Evolutionary conservation across 2,113 vertebrate genomes (phyloP), one percentile per base, ranked within the genome.

Genomic region (Leucosticte australis): DNA sequence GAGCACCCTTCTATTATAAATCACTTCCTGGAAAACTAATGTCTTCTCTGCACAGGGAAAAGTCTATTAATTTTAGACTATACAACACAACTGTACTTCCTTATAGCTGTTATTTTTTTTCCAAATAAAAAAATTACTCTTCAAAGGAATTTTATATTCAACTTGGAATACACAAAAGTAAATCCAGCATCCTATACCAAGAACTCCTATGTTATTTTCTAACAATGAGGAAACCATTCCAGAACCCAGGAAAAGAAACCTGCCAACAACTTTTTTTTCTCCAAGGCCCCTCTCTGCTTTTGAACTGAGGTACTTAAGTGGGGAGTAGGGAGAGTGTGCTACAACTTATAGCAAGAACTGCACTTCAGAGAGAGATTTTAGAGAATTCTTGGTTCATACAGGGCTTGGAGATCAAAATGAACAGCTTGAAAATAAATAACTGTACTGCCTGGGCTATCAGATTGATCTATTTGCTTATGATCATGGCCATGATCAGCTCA

Each of bases 241-340:
- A 53, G 26, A 87, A 82, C 1, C 10, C 22, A 31, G 59, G 33
- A 53, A 65, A 63, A 79, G 5, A 47, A 81, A 46, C 9, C 4
- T 59, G 17, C 13, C 52, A 90, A 52, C 65, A 68, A 35, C 8
- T 1, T 35, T 53, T 52, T 57, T 50, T 50, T 44, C 49, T 64
- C 65, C 53, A 75, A 41, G 30, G 42, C 3, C 3, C 10, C 28
- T 46, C 39, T 68, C 47, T 68, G 21, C 31, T 85, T 88, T 79
- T 50, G 63, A 90, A 64, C 7, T 39, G 75, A 31, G 9, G 17
- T 37, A 74, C 15, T 30, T 41, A 6, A 77, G 7, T 6, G 10
- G 7, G 5, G 4, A 7, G 0, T 24, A 26, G 10, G 22, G 27
- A 60, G 17, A 14, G 10, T 3, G 8, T 21, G 30, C 20, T 65